Evolutionary conservation across 2,797 vertebrate genomes (phyloP).

Genomic region (Anguilla megastoma): DNA sequence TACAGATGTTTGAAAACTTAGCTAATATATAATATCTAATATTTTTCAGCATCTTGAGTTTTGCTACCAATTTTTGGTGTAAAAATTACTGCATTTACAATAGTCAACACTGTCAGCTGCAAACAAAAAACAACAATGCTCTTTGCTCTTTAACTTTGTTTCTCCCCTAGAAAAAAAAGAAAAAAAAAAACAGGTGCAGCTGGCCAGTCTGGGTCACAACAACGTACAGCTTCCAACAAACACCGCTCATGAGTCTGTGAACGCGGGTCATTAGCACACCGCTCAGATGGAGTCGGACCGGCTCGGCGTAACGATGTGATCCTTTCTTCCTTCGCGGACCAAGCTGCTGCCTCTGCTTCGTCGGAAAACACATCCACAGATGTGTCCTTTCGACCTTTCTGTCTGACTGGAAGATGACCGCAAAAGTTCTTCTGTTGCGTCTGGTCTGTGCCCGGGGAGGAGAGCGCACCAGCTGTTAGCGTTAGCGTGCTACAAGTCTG

Average conservation of each 20-base stretch:
- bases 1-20: not conserved
- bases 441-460: not conserved
- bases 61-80: not conserved
- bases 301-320: not conserved
- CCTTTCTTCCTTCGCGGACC: not conserved
- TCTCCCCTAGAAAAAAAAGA: not conserved
- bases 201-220: not conserved
- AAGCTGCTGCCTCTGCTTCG: not conserved
- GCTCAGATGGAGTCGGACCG: slow-evolving; percentile 4
- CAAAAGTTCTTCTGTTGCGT: not conserved
- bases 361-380: not conserved
- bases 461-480: not conserved
- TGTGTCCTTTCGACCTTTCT: not conserved
- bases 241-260: not conserved
- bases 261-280: not conserved
- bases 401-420: not conserved
- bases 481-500: not conserved
- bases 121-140: too few relatives aligned
- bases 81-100: not conserved
- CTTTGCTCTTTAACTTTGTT: not conserved
- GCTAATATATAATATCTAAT: not conserved
- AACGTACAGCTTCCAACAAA: not conserved
- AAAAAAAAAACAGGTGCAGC: not conserved
- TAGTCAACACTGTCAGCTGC: not conserved
- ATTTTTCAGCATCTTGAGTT: not conserved